Evolutionary conservation across 1,140 invertebrate species (phyloP), one percentile per base, ranked within the genome.

Genomic region (Spodoptera litura): DNA sequence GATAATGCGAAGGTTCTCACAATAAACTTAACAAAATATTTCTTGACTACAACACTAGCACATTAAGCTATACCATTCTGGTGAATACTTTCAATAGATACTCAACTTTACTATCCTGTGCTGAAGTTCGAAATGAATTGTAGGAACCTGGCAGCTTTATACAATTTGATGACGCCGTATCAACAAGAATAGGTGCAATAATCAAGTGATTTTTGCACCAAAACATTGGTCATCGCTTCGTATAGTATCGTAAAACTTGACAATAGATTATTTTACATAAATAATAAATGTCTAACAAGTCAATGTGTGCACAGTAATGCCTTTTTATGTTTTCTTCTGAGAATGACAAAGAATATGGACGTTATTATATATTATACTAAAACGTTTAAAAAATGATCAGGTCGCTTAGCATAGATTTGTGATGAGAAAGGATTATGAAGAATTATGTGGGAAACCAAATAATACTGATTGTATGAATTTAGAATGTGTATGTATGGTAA

Each of bases 201-300:
- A 64, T 44, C 35, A 64, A 44, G 61, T 9, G 31, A 64, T 64
- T 64, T 38, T 64, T 64, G 20, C 64, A 25, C 64, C 44, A 68
- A 68, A 52, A 51, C 64, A 52, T 25, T 52, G 64, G 44, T 66
- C 35, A 51, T 20, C 15, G 15, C 15, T 51, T 68, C 20, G 9
- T 11, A 59, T 49, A 35, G 9, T 59, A 25, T 73, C 72, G 27
- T 75, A 61, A 75, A 75, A 75, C 35, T 62, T 75, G n/a, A 75
- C 72, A 75, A 75, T 75, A 61, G 72, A 62, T 62, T 52, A 75
- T 58, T 62, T 75, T 49, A 75, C 59, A 75, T 75, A 75, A 75
- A 75, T 75, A 62, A 75, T 59, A 75, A 62, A 75, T 59, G 61
- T 49, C 52, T 62, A 62, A 75, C 55, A 62, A 52, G 44, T 44